These are phyloP conservation scores for Papilio machaon DNA, from an alignment of 1,140 invertebrate species.

Conservation along the genomic window DNA sequence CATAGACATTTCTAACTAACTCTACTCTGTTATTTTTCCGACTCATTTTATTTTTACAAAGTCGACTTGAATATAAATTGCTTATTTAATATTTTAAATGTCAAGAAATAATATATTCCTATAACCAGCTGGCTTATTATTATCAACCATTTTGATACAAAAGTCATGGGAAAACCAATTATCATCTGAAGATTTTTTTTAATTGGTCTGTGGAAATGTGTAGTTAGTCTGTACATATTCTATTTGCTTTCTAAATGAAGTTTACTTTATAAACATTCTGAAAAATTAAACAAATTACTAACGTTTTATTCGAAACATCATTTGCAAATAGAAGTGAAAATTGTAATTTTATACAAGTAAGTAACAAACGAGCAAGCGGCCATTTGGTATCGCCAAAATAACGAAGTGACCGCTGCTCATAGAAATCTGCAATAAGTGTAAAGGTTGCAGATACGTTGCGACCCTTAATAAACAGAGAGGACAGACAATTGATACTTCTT, in stretches of 20 bases:
- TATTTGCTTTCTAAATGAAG: background rate
- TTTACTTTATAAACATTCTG: too few relatives aligned
- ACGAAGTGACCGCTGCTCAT: too few relatives aligned
- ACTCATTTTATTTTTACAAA: background rate
- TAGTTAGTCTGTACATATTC: background rate
- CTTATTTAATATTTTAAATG: conserved; percentile 4
- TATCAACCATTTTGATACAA: background rate
- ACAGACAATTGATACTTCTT: too few relatives aligned
- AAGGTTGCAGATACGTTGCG: too few relatives aligned
- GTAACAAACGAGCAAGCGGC: too few relatives aligned
- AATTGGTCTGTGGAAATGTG: background rate
- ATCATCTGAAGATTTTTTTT: background rate
- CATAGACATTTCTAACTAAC: background rate
- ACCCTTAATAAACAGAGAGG: too few relatives aligned
- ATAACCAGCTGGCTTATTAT: background rate
- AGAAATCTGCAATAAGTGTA: too few relatives aligned
- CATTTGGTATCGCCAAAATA: too few relatives aligned
- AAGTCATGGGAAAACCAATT: background rate
- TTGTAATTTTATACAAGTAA: too few relatives aligned
- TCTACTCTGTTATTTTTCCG: background rate
- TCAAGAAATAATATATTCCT: background rate
- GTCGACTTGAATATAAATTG: conserved; percentile 5
- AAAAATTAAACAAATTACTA: too few relatives aligned
- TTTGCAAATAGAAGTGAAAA: too few relatives aligned
- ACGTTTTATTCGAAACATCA: too few relatives aligned